A percentile compares a stretch with the other conserved stretches of the same genome.
phyloP scores from a whole-genome alignment of 2,888 invertebrate genomes.

The Volucella inanis region DNA sequence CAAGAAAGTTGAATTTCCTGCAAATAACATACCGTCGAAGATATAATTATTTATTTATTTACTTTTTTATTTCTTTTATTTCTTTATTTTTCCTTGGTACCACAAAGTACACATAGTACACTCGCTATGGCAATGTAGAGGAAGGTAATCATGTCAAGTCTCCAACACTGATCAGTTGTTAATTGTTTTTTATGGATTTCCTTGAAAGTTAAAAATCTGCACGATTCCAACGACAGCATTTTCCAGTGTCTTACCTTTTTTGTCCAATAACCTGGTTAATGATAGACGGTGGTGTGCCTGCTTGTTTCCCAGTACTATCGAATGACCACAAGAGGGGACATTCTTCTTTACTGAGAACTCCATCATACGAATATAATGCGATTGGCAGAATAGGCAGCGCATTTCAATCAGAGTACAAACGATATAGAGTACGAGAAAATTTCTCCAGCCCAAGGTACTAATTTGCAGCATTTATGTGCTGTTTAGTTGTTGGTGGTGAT shows the following conservation, averaged over 20 bases:
- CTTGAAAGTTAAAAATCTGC: constrained; percentile 43
- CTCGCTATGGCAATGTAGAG: constrained; percentile 1
- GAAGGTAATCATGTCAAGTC: constrained; percentile 70
- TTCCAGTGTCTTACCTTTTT: constrained; percentile 63
- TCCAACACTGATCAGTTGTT: constrained; percentile 60
- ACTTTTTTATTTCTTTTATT: no score
- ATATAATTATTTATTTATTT: constrained; percentile 47
- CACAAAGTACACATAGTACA: constrained; percentile 1
- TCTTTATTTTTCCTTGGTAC: constrained; percentile 30
- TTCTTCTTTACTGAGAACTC: not conserved
- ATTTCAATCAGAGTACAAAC: constrained; percentile 49
- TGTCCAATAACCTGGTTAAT: constrained; percentile 66
- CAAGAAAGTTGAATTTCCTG: constrained; percentile 70
- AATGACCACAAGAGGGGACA: constrained; percentile 46
- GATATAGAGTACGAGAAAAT: constrained; percentile 1
- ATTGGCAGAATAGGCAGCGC: constrained; percentile 36
- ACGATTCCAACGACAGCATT: constrained; percentile 38
- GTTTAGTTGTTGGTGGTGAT: constrained; percentile 18
- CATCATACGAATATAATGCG: constrained; percentile 39
- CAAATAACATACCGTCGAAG: constrained; percentile 57
- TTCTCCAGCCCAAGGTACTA: constrained; percentile 35
- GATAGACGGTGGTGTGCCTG: constrained; percentile 40
- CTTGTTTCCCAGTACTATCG: constrained; percentile 62
- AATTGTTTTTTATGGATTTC: constrained; percentile 65
- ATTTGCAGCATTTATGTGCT: constrained; percentile 33